phyloP scores from a whole-genome alignment of 2,113 vertebrate species.

The Bathybates hornii region DNA sequence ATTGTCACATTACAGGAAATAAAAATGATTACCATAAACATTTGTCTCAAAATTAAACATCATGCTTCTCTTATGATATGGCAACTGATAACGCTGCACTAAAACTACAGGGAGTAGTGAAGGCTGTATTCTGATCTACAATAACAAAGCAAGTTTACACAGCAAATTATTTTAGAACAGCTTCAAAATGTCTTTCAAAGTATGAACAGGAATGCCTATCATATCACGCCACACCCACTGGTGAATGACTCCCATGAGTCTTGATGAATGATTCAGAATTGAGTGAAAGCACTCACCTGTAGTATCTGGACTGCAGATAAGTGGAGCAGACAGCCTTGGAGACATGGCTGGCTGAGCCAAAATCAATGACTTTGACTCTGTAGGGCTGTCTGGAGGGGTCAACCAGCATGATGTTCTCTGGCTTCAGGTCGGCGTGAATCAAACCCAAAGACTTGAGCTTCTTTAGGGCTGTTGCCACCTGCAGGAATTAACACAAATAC shows the following conservation, averaged over 20 bases:
- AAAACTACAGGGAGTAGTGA: not conserved
- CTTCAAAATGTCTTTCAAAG: not conserved
- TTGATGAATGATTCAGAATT: not conserved
- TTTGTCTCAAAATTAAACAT: not conserved
- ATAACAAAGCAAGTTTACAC: not conserved
- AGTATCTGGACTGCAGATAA: constrained; percentile 96
- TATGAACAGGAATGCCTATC: not conserved
- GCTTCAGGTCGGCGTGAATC: constrained; percentile 98
- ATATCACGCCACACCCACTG: not conserved
- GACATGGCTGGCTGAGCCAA: constrained; percentile 95
- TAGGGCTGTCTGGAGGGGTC: constrained; percentile 95
- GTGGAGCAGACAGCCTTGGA: constrained; percentile 98
- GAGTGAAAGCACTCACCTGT: constrained; percentile 77
- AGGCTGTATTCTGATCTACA: not conserved
- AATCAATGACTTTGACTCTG: constrained; percentile 97
- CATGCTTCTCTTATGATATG: not conserved
- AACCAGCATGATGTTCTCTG: constrained; percentile 99
- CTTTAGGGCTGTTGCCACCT: constrained; percentile 92
- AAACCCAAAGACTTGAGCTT: constrained; percentile 96
- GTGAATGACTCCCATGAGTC: not conserved
- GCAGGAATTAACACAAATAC: not conserved
- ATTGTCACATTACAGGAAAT: not conserved
- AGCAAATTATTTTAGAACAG: not conserved
- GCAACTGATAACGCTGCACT: not conserved
- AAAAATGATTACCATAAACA: not conserved